These are phyloP conservation scores for Psophia crepitans DNA, from an alignment of 2,113 vertebrate species.

Conservation along the genomic window DNA sequence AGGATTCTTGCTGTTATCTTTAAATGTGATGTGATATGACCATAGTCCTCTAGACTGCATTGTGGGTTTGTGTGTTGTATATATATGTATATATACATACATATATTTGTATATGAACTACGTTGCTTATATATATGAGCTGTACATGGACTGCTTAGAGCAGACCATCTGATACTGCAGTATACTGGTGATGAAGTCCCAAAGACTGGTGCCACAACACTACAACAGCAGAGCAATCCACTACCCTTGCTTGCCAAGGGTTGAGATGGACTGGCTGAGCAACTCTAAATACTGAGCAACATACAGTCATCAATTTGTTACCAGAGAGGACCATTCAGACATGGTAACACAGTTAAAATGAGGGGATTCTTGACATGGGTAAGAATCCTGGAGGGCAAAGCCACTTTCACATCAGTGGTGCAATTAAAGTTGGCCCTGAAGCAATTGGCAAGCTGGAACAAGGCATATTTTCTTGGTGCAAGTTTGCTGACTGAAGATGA, in stretches of 20 bases:
- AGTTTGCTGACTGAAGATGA: constrained; percentile 12
- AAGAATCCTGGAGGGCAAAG: neutral
- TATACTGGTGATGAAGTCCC: neutral
- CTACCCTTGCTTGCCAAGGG: neutral
- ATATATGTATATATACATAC: neutral
- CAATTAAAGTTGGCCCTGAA: neutral
- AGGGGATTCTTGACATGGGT: neutral
- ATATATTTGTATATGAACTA: rapidly evolving
- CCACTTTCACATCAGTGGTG: neutral
- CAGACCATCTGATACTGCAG: neutral
- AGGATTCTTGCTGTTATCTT: neutral
- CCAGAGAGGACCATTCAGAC: neutral
- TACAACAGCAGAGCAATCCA: neutral
- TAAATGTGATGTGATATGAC: neutral
- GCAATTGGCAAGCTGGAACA: neutral
- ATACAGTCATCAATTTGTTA: neutral
- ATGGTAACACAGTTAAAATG: neutral
- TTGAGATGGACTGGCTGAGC: neutral
- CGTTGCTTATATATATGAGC: neutral
- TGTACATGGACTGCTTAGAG: neutral
- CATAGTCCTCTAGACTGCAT: neutral
- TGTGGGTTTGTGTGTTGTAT: neutral
- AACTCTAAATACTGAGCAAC: neutral
- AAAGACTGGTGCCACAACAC: neutral
- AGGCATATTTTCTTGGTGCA: neutral